Evolutionary conservation across 2,113 vertebrate species (phyloP).

Genomic region (Podiceps cristatus): DNA sequence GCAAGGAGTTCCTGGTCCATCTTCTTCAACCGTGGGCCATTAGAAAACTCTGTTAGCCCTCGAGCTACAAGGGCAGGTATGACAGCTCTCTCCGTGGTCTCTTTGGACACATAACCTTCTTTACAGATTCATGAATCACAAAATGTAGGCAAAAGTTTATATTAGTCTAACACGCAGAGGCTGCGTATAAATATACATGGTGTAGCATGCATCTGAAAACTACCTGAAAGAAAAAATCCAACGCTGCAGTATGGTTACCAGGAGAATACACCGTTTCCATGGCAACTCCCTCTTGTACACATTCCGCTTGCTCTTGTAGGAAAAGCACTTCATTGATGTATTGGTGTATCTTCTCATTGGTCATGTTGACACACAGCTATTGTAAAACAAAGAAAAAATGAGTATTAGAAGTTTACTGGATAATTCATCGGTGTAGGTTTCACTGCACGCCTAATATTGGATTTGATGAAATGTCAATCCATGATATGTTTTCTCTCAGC

Average conservation of each 20-base stretch:
- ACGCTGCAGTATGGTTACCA: slow-evolving; percentile 82
- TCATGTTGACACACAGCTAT: slow-evolving; percentile 97
- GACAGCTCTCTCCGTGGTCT: not conserved
- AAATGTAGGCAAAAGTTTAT: not conserved
- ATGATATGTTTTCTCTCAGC: not conserved
- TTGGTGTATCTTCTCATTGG: slow-evolving; percentile 92
- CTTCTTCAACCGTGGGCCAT: not conserved
- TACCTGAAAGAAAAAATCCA: slow-evolving; percentile 98
- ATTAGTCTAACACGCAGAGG: not conserved
- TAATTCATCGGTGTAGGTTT: not conserved
- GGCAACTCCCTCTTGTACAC: slow-evolving; percentile 91
- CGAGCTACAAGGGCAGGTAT: not conserved
- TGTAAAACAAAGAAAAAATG: not conserved
- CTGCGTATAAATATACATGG: not conserved
- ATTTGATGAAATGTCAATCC: not conserved
- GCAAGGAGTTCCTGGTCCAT: not conserved
- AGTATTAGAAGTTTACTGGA: slow-evolving; percentile 38
- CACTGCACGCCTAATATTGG: not conserved
- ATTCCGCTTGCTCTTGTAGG: slow-evolving; percentile 91
- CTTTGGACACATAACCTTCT: not conserved
- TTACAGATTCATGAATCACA: not conserved
- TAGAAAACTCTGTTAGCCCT: not conserved
- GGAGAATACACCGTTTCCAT: slow-evolving; percentile 88
- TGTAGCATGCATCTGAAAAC: slow-evolving; percentile 19
- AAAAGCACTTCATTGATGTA: slow-evolving; percentile 91